Conservation (phyloP, 2,797 vertebrate species). For the Xiphophorus birchmanni region DNA sequence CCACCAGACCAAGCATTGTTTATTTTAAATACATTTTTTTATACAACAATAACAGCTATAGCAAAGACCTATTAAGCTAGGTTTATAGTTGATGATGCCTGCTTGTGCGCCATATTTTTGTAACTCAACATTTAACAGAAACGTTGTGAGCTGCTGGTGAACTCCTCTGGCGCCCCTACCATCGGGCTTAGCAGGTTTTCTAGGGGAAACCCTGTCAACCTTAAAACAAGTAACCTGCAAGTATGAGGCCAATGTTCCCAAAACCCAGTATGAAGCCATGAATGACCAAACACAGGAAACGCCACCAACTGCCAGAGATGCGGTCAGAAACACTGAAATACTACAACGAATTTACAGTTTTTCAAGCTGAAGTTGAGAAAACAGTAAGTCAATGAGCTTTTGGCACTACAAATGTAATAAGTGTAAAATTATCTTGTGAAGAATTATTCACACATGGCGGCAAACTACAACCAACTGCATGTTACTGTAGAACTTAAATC, state of each 20-base stretch:
- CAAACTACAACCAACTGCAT: neutral
- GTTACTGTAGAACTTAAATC: neutral
- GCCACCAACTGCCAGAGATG: neutral
- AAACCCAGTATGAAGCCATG: neutral
- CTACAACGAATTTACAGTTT: neutral
- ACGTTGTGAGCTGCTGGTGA: no score
- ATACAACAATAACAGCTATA: no score
- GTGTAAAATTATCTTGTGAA: neutral
- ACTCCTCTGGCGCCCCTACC: no score
- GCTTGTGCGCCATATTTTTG: no score
- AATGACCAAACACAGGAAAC: neutral
- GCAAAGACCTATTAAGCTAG: no score
- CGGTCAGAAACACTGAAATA: neutral
- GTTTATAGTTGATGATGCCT: no score
- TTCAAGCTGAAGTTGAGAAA: neutral
- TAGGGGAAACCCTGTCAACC: no score
- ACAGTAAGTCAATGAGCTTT: neutral
- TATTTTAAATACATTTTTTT: neutral
- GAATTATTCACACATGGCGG: neutral
- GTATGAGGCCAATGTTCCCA: neutral
- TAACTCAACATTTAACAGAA: no score
- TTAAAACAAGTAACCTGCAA: neutral
- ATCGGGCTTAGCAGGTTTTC: no score
- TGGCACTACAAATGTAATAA: neutral
- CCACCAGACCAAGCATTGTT: neutral